Base-by-base conservation (phyloP, 2,113 vertebrate genomes). In the Phrynosoma platyrhinos region DNA sequence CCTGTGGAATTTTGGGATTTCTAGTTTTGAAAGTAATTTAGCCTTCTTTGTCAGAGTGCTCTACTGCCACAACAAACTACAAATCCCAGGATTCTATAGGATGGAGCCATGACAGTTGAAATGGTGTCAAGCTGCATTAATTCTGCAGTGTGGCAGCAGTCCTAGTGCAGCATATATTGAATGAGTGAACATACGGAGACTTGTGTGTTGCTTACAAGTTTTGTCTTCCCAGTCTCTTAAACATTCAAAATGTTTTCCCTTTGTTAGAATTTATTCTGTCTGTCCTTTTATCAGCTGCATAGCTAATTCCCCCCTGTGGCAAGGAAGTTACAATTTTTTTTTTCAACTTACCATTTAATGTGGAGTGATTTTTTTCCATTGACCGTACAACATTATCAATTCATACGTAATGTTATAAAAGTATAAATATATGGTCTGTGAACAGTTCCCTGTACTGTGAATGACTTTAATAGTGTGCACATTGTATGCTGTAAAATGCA, bases 311-410 rank as follows among this genome's bases (percentile, higher is more conserved):
- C 27, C 30, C 62, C 75, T 68, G 62, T 21, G 27, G 75, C 62
- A 68, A 78, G 42, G 30, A 86, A 78, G 21, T 77, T 47, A 77
- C 75, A 79, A 69, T 52, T 79, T 30, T 68, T 14, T 69, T 86
- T 86, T 25, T 79, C 78, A 62, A 68, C 62, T 86, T 86, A 32
- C 16, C 25, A 86, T 47, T 86, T 86, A 79, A 86, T 86, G 84
- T 64, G 68, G 30, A 40, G 30, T 40, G 18, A 4, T 47, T 30
- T 36, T 79, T 83, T 36, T 55, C 27, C 62, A 74, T 74, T 80
- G 27, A 74, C 68, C 47, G 55, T 64, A 47, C 36, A 80, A 85
- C 36, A 47, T 77, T 83, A 68, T 66, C 55, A 64, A 84, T 69
- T 55, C 76, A 52, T 71, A 47, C 9, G 21, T 12, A 58, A 25